Evolutionary conservation across 2,888 invertebrate genomes (phyloP).

Genomic region (Corythucha ciliata): DNA sequence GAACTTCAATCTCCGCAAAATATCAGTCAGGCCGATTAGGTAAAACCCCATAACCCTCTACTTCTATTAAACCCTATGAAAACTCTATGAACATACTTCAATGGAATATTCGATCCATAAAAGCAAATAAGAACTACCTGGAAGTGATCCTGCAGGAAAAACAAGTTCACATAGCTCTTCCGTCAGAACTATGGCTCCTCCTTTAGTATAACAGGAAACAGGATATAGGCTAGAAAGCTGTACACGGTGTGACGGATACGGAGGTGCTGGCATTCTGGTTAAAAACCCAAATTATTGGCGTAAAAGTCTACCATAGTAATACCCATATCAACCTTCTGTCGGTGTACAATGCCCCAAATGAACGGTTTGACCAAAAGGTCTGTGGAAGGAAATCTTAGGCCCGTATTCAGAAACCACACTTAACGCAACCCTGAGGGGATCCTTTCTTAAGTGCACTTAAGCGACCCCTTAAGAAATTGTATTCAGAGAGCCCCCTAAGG

Average conservation of each 20-base stretch:
- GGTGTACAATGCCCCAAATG: constrained; percentile 7
- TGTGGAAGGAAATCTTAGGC: neutral
- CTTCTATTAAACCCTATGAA: too few species aligned
- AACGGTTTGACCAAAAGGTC: neutral
- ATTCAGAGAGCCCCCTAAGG: too few species aligned
- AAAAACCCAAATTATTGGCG: constrained; percentile 1
- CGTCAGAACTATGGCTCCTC: neutral
- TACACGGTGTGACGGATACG: neutral
- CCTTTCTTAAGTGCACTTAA: too few species aligned
- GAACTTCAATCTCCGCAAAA: too few species aligned
- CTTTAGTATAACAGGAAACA: too few species aligned
- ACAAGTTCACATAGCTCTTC: neutral
- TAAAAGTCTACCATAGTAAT: neutral
- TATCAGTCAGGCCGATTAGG: neutral
- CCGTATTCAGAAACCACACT: too few species aligned
- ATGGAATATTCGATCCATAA: constrained; percentile 3
- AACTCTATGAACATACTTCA: too few species aligned
- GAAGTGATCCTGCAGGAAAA: neutral
- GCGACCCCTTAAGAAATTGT: too few species aligned
- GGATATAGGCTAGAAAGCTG: too few species aligned
- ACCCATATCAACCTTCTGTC: neutral
- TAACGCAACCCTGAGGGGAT: too few species aligned
- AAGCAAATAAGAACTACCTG: neutral
- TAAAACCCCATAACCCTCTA: neutral
- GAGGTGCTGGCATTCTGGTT: neutral